These are phyloP conservation scores for Atherix ibis DNA, from an alignment of 2,888 invertebrate species.

Conservation along the genomic window DNA sequence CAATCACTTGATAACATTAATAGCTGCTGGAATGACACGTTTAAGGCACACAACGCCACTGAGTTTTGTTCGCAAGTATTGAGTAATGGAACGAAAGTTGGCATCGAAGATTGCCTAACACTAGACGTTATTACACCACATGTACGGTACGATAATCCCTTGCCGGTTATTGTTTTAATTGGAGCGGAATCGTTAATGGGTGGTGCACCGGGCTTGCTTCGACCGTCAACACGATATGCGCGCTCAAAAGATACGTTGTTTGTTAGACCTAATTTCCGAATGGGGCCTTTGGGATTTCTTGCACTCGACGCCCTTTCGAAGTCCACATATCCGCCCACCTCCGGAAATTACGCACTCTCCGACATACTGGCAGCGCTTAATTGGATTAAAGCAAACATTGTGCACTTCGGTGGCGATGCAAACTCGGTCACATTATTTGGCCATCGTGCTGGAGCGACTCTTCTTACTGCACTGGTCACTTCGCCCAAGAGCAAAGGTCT, in stretches of 20 bases:
- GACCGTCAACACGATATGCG: constrained; percentile 62
- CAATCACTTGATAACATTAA: constrained; percentile 48
- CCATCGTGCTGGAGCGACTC: constrained; percentile 70
- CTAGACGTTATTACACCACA: constrained; percentile 70
- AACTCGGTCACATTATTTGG: constrained; percentile 66
- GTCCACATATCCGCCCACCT: constrained; percentile 52
- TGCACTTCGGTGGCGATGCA: constrained; percentile 69
- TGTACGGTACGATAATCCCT: constrained; percentile 57
- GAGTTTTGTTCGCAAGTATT: constrained; percentile 55
- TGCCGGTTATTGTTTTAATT: constrained; percentile 70
- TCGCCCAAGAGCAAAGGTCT: constrained; percentile 43
- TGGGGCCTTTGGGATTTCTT: constrained; percentile 66
- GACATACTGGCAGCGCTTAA: constrained; percentile 60
- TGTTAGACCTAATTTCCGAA: constrained; percentile 73
- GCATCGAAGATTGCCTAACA: constrained; percentile 67
- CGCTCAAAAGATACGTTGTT: constrained; percentile 66
- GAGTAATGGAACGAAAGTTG: constrained; percentile 47
- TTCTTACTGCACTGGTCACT: constrained; percentile 57
- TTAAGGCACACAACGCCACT: constrained; percentile 48
- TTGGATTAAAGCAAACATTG: constrained; percentile 70
- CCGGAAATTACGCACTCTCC: constrained; percentile 74
- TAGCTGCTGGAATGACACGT: constrained; percentile 66
- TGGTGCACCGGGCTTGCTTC: constrained; percentile 51
- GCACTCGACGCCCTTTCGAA: constrained; percentile 54
- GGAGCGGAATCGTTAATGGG: constrained; percentile 66